Evolutionary conservation across 2,888 invertebrate genomes (phyloP), one percentile per base, ranked within the genome.

Genomic region (Deroplatys truncata): DNA sequence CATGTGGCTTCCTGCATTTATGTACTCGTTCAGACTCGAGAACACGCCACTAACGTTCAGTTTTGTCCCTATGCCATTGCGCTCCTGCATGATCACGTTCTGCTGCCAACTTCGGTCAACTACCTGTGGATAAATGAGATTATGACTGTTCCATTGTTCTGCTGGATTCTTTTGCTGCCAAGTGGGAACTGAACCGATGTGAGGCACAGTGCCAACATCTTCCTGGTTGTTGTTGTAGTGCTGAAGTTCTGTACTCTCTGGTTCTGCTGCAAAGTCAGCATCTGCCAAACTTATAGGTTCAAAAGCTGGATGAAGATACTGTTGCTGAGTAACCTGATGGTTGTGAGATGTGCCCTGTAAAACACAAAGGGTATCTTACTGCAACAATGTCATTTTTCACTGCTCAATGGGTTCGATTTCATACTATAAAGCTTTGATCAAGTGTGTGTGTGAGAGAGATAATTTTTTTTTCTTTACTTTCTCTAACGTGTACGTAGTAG

Each of bases 11-110:
- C 89, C 90, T n/a, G 94, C 94, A 91, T 94, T 95, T 89, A 95
- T 93, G 92, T 96, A 96, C 89, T 96, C 96, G 90, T 95, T 95
- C 88, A 96, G 93, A 92, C 95, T 96, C 91, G 94, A 95, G 91
- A 96, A 96, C 49, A 96, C 96, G 92, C 96, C 95, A 89, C 95
- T 95, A 88, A 96, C 95, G 89, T 94, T 94, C 72, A 94, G 94
- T 91, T 94, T 93, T 7, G 92, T 84, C 31, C 83, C n/a, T 28
- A 82, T 29, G 25, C 84, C 85, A 25, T 72, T 72, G 20, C 56
- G 56, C 5, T 72, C 56, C 56, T 72, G 56, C 56, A 72, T 72
- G 25, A 72, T 72, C 20, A 72, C 56, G 35, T 85, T 85, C 16
- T 85, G 89, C 82, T 89, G 85, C 89, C 89, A 89, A 72, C 56